phyloP scores from a whole-genome alignment of 2,113 vertebrate genomes.

The Gobiocypris rarus region DNA sequence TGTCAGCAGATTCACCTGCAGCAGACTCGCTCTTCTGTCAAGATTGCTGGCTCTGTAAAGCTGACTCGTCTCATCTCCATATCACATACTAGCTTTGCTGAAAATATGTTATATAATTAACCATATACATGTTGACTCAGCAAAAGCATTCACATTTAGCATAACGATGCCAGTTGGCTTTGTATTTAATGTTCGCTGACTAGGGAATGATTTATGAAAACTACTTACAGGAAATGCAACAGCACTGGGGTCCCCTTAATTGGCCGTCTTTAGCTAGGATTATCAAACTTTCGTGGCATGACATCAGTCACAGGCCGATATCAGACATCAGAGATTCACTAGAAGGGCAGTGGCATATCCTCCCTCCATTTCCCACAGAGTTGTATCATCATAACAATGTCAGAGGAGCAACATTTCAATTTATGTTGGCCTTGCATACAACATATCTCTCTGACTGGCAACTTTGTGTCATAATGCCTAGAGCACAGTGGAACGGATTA shows the following conservation, averaged over 20 bases:
- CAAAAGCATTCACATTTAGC: slow-evolving; percentile 57
- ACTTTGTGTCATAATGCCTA: background rate
- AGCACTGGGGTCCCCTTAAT: slow-evolving; percentile 26
- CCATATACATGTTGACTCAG: slow-evolving; percentile 43
- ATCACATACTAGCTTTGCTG: slow-evolving; percentile 33
- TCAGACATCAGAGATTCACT: slow-evolving; percentile 29
- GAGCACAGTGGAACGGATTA: background rate
- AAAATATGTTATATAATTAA: slow-evolving; percentile 55
- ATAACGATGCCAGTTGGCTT: slow-evolving; percentile 43
- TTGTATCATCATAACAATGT: slow-evolving; percentile 10
- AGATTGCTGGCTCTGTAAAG: slow-evolving; percentile 1
- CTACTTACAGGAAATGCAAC: slow-evolving; percentile 10
- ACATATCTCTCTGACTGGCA: background rate
- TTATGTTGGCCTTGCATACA: background rate
- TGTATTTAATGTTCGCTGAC: slow-evolving; percentile 23
- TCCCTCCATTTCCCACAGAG: background rate
- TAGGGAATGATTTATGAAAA: slow-evolving; percentile 37
- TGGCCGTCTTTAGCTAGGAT: slow-evolving; percentile 41
- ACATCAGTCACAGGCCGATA: no score
- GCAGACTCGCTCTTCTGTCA: slow-evolving; percentile 17
- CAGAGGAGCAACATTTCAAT: slow-evolving; percentile 29
- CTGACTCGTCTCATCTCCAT: slow-evolving; percentile 21
- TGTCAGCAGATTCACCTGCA: slow-evolving; percentile 45
- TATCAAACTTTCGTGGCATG: slow-evolving; percentile 28
- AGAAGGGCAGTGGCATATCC: background rate